Evolutionary conservation across 1,140 invertebrate species (phyloP).

Genomic region (Orchesella cincta): DNA sequence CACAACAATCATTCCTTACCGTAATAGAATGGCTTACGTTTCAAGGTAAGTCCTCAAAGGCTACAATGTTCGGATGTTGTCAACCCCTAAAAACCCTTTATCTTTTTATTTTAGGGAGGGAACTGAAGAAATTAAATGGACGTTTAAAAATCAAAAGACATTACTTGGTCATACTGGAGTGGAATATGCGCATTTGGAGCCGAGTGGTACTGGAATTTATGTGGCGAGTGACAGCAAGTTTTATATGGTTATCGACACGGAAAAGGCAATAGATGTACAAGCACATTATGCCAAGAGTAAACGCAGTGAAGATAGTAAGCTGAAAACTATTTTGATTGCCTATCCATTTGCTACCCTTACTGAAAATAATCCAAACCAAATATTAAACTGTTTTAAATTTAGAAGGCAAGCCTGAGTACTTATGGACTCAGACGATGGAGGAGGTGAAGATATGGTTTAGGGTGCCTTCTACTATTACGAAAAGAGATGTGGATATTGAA

Average conservation of each 20-base stretch:
- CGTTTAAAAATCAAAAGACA: conserved; percentile 55
- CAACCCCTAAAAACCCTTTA: background rate
- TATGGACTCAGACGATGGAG: conserved; percentile 69
- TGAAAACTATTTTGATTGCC: too few species aligned
- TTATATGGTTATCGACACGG: conserved; percentile 64
- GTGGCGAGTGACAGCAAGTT: conserved; percentile 66
- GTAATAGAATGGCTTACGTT: conserved; percentile 59
- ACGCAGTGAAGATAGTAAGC: too few species aligned
- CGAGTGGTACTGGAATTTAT: conserved; percentile 63
- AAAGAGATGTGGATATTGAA: conserved; percentile 61
- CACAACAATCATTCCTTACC: conserved; percentile 52
- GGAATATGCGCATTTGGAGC: conserved; percentile 69
- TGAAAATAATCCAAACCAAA: background rate
- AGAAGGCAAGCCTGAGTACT: conserved; percentile 50
- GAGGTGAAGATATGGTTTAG: conserved; percentile 67
- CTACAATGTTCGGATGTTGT: background rate
- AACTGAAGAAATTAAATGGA: conserved; percentile 52
- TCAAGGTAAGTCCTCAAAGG: conserved; percentile 53
- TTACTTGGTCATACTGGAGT: conserved; percentile 64
- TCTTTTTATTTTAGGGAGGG: background rate
- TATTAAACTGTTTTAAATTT: background rate
- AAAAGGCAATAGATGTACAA: conserved; percentile 55
- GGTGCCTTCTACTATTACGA: conserved; percentile 58
- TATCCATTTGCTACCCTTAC: too few species aligned
- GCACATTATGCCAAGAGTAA: too few species aligned